These are phyloP conservation scores for Poecilia picta DNA, from an alignment of 2,797 vertebrate species.

Conservation along the genomic window DNA sequence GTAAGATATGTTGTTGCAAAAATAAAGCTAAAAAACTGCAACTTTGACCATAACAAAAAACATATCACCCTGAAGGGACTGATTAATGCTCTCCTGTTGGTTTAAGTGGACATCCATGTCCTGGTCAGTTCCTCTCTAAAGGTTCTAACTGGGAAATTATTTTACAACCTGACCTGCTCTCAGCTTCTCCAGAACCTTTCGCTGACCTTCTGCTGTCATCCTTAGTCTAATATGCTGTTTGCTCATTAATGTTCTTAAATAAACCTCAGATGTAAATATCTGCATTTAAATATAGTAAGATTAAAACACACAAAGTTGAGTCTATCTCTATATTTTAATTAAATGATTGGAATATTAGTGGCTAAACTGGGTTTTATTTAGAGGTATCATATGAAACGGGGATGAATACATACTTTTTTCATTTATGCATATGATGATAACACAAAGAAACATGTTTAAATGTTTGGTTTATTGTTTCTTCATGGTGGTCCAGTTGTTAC, in stretches of 20 bases:
- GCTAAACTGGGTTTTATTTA: not conserved
- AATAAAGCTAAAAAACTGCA: too few relatives aligned
- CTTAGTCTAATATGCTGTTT: not conserved
- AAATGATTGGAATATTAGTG: not conserved
- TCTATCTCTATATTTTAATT: not conserved
- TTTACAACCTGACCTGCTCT: not conserved
- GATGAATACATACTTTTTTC: not conserved
- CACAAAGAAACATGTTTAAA: not conserved
- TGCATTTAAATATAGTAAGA: not conserved
- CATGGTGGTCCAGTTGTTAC: slow-evolving; percentile 22
- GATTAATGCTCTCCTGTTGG: not conserved
- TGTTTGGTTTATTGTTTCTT: not conserved
- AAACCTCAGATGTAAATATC: not conserved
- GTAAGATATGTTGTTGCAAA: too few relatives aligned
- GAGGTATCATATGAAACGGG: not conserved
- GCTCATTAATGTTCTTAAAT: not conserved
- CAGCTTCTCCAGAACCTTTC: not conserved
- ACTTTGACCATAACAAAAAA: too few relatives aligned
- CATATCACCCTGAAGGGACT: too few relatives aligned
- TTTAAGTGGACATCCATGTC: not conserved
- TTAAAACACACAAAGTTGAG: not conserved
- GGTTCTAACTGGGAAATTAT: not conserved
- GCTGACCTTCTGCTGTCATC: not conserved
- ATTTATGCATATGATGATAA: not conserved
- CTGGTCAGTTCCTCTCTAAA: not conserved